Evolutionary conservation across 92 coral and sea anemone genomes (phyloP).

Genomic region (Diadumene lineata): DNA sequence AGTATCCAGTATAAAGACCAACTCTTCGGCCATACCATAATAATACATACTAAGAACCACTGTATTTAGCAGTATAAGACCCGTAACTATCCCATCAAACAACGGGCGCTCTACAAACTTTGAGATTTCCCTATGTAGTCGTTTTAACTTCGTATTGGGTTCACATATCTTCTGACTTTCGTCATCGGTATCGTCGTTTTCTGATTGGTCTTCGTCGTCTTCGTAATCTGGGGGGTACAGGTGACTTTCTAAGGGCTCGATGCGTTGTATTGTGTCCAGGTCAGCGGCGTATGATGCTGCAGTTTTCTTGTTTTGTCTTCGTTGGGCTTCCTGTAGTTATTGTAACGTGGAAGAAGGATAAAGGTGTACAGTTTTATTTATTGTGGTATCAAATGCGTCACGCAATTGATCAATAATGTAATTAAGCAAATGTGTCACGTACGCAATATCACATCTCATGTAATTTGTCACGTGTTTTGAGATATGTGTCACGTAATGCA

Average conservation of each 20-base stretch:
- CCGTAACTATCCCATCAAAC: conserved; percentile 65
- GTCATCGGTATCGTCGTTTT: background rate
- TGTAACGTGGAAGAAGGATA: background rate
- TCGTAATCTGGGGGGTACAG: conserved; percentile 37
- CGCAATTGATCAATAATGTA: too few relatives aligned
- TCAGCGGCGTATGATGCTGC: conserved; percentile 70
- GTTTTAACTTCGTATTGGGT: conserved; percentile 16
- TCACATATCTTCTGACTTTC: conserved; percentile 1
- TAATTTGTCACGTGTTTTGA: background rate
- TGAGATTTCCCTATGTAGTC: conserved; percentile 22
- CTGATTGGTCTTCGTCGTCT: conserved; percentile 14
- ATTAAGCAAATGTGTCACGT: too few relatives aligned
- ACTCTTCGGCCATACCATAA: conserved; percentile 59
- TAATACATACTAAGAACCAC: conserved; percentile 71
- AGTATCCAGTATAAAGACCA: conserved; percentile 59
- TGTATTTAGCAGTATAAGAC: conserved; percentile 72
- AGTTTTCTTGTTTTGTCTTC: conserved; percentile 60
- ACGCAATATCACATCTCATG: too few relatives aligned
- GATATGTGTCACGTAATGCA: background rate
- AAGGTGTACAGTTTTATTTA: too few relatives aligned
- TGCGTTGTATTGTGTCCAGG: conserved; percentile 43
- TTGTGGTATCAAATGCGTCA: too few relatives aligned
- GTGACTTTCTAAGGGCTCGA: conserved; percentile 52
- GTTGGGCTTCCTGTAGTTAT: conserved; percentile 49
- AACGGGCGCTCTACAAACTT: conserved; percentile 49